These are phyloP conservation scores for Rhyacophila brunnea DNA, from an alignment of 1,140 invertebrate genomes.

Conservation along the genomic window DNA sequence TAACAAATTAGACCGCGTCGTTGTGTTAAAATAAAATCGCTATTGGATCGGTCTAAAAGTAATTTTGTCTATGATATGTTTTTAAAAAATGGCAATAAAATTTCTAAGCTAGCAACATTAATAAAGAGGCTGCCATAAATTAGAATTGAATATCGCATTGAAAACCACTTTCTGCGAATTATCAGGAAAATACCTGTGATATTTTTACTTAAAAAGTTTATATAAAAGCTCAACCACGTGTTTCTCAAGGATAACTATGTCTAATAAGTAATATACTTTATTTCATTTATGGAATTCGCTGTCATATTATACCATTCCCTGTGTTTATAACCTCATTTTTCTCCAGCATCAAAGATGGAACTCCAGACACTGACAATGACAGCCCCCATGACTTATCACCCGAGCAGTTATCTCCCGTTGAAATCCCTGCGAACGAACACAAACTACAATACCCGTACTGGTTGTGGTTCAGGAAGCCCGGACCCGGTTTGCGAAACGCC, in stretches of 20 bases:
- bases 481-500: conserved; percentile 44
- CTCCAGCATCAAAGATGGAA: conserved; percentile 28
- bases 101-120: too few relatives aligned
- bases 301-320: conserved; percentile 4
- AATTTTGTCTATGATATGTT: too few relatives aligned
- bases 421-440: conserved; percentile 65
- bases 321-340: conserved; percentile 24
- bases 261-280: conserved; percentile 15
- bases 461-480: conserved; percentile 77
- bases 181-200: conserved; percentile 4
- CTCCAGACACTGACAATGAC: conserved; percentile 25
- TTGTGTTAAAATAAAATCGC: too few relatives aligned
- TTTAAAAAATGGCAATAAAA: too few relatives aligned
- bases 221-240: conserved; percentile 24
- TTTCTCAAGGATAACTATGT: conserved; percentile 24
- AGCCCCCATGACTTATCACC: conserved; percentile 20
- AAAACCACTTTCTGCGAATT: too few relatives aligned
- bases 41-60: too few relatives aligned
- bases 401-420: conserved; percentile 19
- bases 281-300: neutral
- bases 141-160: too few relatives aligned
- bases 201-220: conserved; percentile 17
- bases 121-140: too few relatives aligned
- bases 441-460: conserved; percentile 87
- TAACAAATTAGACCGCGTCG: too few relatives aligned